phyloP scores from a whole-genome alignment of 2,797 vertebrate species.

The Helostoma temminkii region DNA sequence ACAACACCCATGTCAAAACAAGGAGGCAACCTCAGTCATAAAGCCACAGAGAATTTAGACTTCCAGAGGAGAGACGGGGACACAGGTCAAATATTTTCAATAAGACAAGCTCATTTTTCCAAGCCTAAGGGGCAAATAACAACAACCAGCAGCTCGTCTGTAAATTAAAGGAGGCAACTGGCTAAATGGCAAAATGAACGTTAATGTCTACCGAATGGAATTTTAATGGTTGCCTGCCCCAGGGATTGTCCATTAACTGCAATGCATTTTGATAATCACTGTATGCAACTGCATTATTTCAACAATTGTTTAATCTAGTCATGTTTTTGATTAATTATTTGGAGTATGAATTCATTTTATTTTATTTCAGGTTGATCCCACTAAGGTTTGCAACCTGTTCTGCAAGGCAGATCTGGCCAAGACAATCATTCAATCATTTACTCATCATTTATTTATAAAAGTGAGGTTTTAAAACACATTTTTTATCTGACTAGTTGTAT shows the following conservation, averaged over 20 bases:
- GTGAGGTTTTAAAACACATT: no score
- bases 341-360: background rate
- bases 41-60: constrained; percentile 40
- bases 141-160: constrained; percentile 17
- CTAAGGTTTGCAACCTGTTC: no score
- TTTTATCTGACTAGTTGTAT: background rate
- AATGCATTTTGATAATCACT: background rate
- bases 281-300: background rate
- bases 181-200: constrained; percentile 15
- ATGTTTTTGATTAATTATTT: background rate
- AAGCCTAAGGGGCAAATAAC: constrained; percentile 36
- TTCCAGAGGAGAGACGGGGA: constrained; percentile 33
- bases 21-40: constrained; percentile 20
- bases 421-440: no score
- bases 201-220: constrained; percentile 8
- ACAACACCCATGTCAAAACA: constrained; percentile 51
- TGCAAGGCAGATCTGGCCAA: background rate
- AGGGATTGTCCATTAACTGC: background rate
- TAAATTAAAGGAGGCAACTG: constrained; percentile 4
- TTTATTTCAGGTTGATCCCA: background rate
- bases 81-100: constrained; percentile 58
- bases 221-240: constrained; percentile 7
- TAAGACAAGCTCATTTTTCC: constrained; percentile 50
- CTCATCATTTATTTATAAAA: no score
- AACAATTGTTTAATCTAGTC: background rate